Evolutionary conservation across 2,113 vertebrate genomes (phyloP), one percentile per base, ranked within the genome.

Genomic region (Pluvianellus socialis): DNA sequence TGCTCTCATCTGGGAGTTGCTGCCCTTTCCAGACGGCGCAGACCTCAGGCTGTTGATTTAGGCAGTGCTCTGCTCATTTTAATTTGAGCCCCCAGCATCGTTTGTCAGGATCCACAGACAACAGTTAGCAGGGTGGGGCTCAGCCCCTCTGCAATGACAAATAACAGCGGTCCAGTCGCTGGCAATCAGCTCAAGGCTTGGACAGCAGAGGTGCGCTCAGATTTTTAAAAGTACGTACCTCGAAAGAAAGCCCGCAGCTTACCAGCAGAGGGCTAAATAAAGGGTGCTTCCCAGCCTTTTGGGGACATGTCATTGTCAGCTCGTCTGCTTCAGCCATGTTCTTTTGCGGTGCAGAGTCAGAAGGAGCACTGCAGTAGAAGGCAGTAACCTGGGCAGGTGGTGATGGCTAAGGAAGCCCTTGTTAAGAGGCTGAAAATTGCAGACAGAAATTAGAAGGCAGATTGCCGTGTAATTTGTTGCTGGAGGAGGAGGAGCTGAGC

Each of bases 151-250:
- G 79, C 68, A 68, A 42, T 80, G 49, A 74, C 87, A 97, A 93
- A 91, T 79, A 93, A 96, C 92, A 97, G 93, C 87, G 86, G 66
- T 73, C 92, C 87, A 86, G 66, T 73, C 92, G 24, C 94, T 97
- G 95, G 40, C 62, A 66, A 13, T 77, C 16, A 18, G 12, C 28
- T 65, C 32, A 79, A 94, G 67, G 30, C 86, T 77, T 49, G 68
- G 40, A 50, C 56, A 85, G 66, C 38, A 76, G 22, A 50, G 20
- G 16, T 65, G 17, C 44, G 23, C 61, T 86, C 38, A 59, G 27
- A 8, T 61, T 79, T 86, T n/a, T 0, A 50, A 81, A 79, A 82
- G 59, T 9, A 32, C 38, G 6, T 42, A 38, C n/a, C 52, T 42
- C 79, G 56, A 81, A 74, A 75, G 42, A 81, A 74, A 61, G 42